These are phyloP conservation scores for Vireo griseus DNA, from an alignment of 2,797 vertebrate species.

Conservation along the genomic window DNA sequence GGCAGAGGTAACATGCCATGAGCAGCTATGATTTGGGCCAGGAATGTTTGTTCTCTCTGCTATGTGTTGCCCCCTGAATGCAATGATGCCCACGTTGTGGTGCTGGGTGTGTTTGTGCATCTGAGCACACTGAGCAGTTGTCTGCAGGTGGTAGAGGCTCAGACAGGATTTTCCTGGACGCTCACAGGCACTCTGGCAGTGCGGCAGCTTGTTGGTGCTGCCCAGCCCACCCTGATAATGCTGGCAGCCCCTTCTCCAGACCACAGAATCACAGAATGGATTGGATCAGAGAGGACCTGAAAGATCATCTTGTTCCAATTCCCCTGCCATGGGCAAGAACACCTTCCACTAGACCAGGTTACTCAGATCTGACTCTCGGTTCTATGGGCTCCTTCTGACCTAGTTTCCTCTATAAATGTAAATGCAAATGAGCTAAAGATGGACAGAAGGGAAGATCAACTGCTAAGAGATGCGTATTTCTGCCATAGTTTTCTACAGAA, in stretches of 20 bases:
- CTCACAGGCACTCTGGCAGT: neutral
- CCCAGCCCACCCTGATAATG: neutral
- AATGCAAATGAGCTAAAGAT: neutral
- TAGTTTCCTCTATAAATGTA: neutral
- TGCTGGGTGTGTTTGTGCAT: neutral
- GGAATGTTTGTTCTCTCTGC: neutral
- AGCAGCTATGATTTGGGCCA: neutral
- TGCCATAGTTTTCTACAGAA: neutral
- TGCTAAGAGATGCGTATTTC: neutral
- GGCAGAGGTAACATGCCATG: neutral
- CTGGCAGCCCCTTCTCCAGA: neutral
- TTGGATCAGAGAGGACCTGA: neutral
- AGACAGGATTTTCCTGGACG: neutral
- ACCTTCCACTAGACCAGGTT: neutral
- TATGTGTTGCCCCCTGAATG: rapidly evolving
- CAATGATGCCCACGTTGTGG: rapidly evolving
- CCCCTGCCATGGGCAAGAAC: neutral
- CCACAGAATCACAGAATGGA: neutral
- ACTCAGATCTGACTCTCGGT: neutral
- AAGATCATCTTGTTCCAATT: rapidly evolving
- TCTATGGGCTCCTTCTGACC: neutral
- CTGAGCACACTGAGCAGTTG: neutral
- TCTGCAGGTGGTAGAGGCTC: neutral
- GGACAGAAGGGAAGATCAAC: neutral
- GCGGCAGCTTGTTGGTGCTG: neutral